phyloP scores from a whole-genome alignment of 2,888 invertebrate species.

The Atethmia centrago region DNA sequence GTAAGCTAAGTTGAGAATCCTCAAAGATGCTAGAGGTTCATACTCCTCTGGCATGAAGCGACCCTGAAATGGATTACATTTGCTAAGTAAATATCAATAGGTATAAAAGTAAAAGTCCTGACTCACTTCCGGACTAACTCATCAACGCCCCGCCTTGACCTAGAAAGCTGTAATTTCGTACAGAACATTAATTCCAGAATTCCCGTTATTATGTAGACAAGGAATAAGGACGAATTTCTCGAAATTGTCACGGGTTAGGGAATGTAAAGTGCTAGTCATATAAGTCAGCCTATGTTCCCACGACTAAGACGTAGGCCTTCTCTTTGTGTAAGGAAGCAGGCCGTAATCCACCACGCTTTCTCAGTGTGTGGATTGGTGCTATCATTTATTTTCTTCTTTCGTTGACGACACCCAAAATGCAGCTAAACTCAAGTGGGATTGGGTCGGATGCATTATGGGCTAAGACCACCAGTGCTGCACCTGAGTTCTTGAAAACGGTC shows the following conservation, averaged over 20 bases:
- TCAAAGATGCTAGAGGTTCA: constrained; percentile 91
- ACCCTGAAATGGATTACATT: constrained; percentile 84
- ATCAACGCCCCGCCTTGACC: background rate
- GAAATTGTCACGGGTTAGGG: background rate
- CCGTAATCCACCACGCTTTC: too few species aligned
- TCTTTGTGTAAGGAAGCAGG: too few species aligned
- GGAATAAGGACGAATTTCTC: background rate
- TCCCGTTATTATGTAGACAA: background rate
- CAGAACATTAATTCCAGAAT: background rate
- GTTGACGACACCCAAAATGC: too few species aligned
- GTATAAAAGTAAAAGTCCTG: background rate
- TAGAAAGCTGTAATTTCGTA: background rate
- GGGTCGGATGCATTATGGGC: too few species aligned
- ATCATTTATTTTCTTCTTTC: background rate
- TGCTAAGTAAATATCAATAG: background rate
- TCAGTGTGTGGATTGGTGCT: background rate
- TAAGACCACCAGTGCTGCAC: too few species aligned
- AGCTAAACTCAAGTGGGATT: too few species aligned
- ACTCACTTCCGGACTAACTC: background rate
- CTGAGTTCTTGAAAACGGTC: too few species aligned
- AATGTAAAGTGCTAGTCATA: background rate
- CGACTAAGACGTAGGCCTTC: background rate
- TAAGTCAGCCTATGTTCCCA: background rate
- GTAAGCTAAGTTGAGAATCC: constrained; percentile 91
- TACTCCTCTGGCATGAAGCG: constrained; percentile 89